Evolutionary conservation across 2,797 vertebrate genomes (phyloP), one percentile per base, ranked within the genome.

Genomic region (Nasua narica): DNA sequence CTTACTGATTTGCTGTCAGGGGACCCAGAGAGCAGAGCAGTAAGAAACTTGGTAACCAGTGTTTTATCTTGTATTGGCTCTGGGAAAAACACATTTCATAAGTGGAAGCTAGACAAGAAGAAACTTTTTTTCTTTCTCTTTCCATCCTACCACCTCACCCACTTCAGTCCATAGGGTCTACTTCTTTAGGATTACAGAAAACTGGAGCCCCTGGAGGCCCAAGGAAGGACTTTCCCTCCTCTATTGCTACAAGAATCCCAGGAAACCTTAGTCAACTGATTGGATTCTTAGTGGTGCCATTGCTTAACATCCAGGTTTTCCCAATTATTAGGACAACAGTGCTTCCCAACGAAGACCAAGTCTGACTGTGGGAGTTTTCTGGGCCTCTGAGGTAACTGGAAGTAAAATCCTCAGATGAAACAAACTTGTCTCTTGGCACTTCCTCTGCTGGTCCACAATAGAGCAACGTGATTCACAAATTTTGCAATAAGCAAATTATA

Each of bases 391-490:
- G 23, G n/a, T n/a, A 81, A 60, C 43, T 19, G 37, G 13, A 89
- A 52, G 7, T 25, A 83, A 27, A 18, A 14, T 25, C 21, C 37
- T 12, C 2, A 48, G 19, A 48, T 56, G 62, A 74, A 87, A 21
- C 37, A 23, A 3, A 2, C 18, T 50, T n/a, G 25, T 54, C 69
- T 81, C 87, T 46, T 37, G 35, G 7, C 18, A 69, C 83, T 40
- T 65, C 91, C 86, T 96, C 95, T 97, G 92, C 65, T 98, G 96
- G 79, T 43, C 50, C 29, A 13, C 0, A 0, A 74, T 3, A 50
- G 18, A 77, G 29, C 52, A 35, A 81, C 2, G 5, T 32, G 43
- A 58, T 62, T 87, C 8, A 50, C 19, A 79, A 50, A 67, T 48
- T 67, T 27, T 67, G 25, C 15, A 87, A 35, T 54, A 35, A 87